A percentile compares a stretch with the other conserved stretches of the same genome.
Conservation (phyloP, 2,888 invertebrate genomes). For the Oegoconia quadripuncta region DNA sequence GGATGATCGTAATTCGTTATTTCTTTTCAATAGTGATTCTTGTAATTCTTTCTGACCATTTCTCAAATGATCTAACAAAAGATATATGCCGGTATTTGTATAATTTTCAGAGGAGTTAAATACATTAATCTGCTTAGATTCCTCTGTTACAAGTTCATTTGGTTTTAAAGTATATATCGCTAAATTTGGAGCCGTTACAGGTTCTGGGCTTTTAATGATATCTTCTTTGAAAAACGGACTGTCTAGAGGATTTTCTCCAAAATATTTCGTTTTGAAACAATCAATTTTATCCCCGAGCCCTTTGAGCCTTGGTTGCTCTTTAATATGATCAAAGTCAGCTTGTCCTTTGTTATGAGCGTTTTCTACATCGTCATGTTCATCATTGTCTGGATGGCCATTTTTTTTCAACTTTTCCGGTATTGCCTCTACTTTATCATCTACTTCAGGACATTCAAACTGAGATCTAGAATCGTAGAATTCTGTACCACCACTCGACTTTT, state of each 20-base stretch:
- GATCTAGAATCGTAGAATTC: conserved; percentile 85
- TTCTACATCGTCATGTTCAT: conserved; percentile 40
- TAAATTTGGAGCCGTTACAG: conserved; percentile 42
- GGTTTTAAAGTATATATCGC: conserved; percentile 29
- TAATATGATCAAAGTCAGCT: conserved; percentile 38
- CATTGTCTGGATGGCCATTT: conserved; percentile 45
- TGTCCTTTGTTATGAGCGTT: conserved; percentile 35
- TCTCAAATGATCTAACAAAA: conserved; percentile 35
- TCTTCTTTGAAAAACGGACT: conserved; percentile 85
- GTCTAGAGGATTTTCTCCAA: conserved; percentile 86
- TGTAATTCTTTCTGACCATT: conserved; percentile 25
- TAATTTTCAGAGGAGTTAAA: conserved; percentile 17
- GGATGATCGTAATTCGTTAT: conserved; percentile 17
- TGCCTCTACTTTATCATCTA: conserved; percentile 75
- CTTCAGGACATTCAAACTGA: conserved; percentile 72
- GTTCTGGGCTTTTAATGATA: conserved; percentile 67
- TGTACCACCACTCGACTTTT: conserved; percentile 81
- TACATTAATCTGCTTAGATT: conserved; percentile 20
- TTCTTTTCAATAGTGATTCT: conserved; percentile 22
- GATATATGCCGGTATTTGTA: conserved; percentile 28
- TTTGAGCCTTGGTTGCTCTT: conserved; percentile 72
- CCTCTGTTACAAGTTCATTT: conserved; percentile 13
- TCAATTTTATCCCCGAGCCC: conserved; percentile 86
- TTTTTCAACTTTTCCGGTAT: conserved; percentile 71
- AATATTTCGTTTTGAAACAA: conserved; percentile 86